Base-by-base conservation (phyloP, 1,140 invertebrate genomes). In the Drosophila auraria region DNA sequence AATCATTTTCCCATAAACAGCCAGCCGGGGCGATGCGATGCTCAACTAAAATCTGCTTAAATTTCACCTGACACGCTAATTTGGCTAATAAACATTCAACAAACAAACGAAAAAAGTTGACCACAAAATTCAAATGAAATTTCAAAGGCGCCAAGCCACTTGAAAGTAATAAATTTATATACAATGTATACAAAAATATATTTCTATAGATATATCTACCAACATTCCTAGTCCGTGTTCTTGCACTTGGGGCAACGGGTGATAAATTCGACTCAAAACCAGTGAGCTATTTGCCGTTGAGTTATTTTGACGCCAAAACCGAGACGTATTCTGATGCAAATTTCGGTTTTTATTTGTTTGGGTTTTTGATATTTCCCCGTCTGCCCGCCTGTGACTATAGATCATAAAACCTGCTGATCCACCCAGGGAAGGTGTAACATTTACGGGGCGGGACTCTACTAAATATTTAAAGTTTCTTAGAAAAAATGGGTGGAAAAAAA, bases 1-100 rank as follows among this genome's bases (percentile, higher is more conserved):
- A 89, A 89, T 89, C 86, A 90, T 89, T 91, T 89, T 89, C 86
- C 86, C 86, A 90, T 86, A 90, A 89, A 89, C 64, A 73, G 79
- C 27, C 72, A 66, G 64, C 42, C 71, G 70, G 69, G 3, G 25
- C 25, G 25, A 27, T 27, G 25, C 78, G 77, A 79, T 79, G 82
- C 74, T 78, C 74, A 79, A 76, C 66, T 60, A 84, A 90, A 90
- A 89, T 89, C 86, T 89, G 86, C 86, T 89, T 89, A 89, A 89
- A 89, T 89, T 89, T 89, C 86, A 89, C 86, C 86, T 84, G 79
- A 89, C 71, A 80, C 86, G 86, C 86, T 89, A 89, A 89, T 89
- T 89, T 89, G 86, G 86, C 86, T 45, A 90, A 89, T 89, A 89
- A 89, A 89, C 87, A 89, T 54, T 54, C 69, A 45, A 57, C 44